Base-by-base conservation (phyloP, 2,113 vertebrate species). In the Eubucco bourcierii region DNA sequence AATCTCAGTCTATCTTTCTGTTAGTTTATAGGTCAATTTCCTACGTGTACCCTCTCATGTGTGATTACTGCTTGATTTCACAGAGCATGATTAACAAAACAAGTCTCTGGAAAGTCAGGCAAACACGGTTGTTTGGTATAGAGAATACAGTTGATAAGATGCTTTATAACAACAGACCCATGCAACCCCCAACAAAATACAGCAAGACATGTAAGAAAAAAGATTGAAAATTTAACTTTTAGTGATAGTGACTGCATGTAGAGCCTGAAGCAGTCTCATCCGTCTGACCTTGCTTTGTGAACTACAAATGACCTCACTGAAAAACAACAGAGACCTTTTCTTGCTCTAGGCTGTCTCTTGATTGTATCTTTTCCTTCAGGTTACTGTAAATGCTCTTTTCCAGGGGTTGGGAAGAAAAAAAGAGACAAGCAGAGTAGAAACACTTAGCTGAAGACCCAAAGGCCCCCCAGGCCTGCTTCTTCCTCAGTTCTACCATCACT, bases 391-490 rank as follows among this genome's bases (percentile, higher is more conserved):
- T 94, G 88, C 91, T 97, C 93, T 96, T 97, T 97, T 96, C 91
- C 80, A 97, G 91, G 90, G 97, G 92, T 78, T 94, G 87, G 75
- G 74, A 81, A 70, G 34, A 9, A 81, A 80, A 63, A 81, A 82
- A n/a, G 64, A 83, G 83, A 95, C 84, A 86, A 91, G 84, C 74
- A 76, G 89, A 88, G 74, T 94, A 91, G 94, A 96, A 97, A 97
- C 97, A 97, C 96, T 97, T 97, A 97, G 91, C 96, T 93, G 91
- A 95, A 97, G 94, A 97, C 95, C 96, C 95, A 91, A 92, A 96
- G 95, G 88, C 74, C 86, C 90, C 75, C 90, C 68, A 96, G 95
- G 92, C 94, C 94, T 77, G 90, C 88, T 93, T 87, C 90, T 83
- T 88, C 91, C 93, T 95, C 94, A 93, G 92, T 95, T 95, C 94